Conservation (phyloP, 2,888 invertebrate genomes). For the Microchrysa polita region DNA sequence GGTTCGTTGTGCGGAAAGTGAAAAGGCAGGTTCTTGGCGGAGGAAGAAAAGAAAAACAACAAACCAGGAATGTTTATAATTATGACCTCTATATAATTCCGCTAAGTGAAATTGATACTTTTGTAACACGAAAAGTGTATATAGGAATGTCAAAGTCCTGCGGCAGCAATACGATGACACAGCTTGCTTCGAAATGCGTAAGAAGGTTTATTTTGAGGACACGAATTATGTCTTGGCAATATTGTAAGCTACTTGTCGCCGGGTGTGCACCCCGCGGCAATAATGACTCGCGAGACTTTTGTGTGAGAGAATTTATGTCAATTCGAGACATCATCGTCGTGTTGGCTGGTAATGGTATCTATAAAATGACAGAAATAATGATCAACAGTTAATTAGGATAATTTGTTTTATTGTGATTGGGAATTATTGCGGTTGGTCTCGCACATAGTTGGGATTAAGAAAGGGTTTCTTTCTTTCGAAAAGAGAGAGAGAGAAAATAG, state of each 20-base stretch:
- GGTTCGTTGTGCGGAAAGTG: conserved; percentile 22
- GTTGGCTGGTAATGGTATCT: conserved; percentile 25
- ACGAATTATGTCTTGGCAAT: conserved; percentile 22
- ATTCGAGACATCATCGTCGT: conserved; percentile 1
- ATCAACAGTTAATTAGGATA: conserved; percentile 45
- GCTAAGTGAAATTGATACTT: conserved; percentile 41
- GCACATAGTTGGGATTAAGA: too few species aligned
- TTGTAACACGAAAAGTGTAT: conserved; percentile 10
- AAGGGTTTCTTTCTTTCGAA: too few species aligned
- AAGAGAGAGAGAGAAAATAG: too few species aligned
- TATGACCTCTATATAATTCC: conserved; percentile 29
- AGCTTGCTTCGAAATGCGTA: background rate
- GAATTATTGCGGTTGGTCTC: background rate
- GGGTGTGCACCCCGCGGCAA: background rate
- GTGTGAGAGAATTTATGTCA: conserved; percentile 12
- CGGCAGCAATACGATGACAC: too few species aligned
- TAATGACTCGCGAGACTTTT: background rate
- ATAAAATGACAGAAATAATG: conserved; percentile 37
- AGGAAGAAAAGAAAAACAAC: conserved; percentile 4
- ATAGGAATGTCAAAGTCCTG: background rate
- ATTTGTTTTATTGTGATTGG: conserved; percentile 42
- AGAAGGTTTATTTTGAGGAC: background rate
- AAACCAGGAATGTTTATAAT: background rate
- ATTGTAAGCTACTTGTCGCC: background rate
- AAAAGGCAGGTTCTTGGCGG: background rate